phyloP scores from a whole-genome alignment of 1,140 invertebrate species.

The Drosophila elegans region DNA sequence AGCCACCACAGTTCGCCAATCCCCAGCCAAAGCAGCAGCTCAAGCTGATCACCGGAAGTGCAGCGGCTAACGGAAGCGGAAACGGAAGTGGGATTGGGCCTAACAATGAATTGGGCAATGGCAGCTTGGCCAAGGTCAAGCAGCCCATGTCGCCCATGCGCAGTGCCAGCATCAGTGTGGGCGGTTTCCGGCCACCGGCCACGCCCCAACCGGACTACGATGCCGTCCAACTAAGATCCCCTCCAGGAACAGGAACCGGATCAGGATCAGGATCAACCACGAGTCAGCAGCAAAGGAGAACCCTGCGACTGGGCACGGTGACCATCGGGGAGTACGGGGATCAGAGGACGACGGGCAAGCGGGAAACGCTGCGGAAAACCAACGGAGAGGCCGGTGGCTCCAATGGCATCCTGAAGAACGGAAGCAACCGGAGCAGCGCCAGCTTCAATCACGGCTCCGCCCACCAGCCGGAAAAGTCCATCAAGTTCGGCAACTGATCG shows the following conservation, averaged over 20 bases:
- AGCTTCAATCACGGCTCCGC: conserved; percentile 47
- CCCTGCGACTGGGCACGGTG: conserved; percentile 86
- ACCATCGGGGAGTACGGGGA: conserved; percentile 89
- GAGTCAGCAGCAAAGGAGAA: conserved; percentile 65
- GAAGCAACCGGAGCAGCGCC: conserved; percentile 60
- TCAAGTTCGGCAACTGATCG: conserved; percentile 77
- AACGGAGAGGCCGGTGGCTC: conserved; percentile 41
- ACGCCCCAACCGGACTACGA: conserved; percentile 88
- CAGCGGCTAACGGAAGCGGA: conserved; percentile 4
- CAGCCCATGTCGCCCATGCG: conserved; percentile 61
- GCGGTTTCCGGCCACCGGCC: conserved; percentile 61
- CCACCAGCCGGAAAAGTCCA: conserved; percentile 68
- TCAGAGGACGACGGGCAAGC: conserved; percentile 65
- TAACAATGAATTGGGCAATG: conserved; percentile 7
- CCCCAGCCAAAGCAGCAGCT: conserved; percentile 42
- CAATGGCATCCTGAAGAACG: conserved; percentile 80
- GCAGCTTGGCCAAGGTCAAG: conserved; percentile 33
- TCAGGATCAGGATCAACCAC: conserved; percentile 3
- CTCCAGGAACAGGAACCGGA: conserved; percentile 69
- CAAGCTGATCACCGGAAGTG: conserved; percentile 48
- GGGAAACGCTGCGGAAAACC: conserved; percentile 84
- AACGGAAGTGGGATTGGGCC: conserved; percentile 5
- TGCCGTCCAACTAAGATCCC: conserved; percentile 51
- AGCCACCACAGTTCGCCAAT: conserved; percentile 85
- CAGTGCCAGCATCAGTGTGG: conserved; percentile 58